Evolutionary conservation across 2,113 vertebrate species (phyloP), one percentile per base, ranked within the genome.

Genomic region (Erpornis zantholeuca): DNA sequence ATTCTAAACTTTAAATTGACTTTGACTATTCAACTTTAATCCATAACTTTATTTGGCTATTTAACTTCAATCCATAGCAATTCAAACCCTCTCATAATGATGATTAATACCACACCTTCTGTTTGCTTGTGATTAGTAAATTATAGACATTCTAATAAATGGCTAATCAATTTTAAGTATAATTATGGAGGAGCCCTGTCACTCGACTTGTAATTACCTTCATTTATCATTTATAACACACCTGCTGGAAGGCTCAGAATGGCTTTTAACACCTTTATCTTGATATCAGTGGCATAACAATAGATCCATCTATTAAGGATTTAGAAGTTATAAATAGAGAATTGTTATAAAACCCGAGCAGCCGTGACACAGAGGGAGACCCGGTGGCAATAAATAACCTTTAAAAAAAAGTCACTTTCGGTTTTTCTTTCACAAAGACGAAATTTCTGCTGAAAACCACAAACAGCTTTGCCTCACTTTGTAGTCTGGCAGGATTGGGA

Each of bases 261-360:
- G 72, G 45, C 75, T 88, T 93, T 69, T 36, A 76, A 25, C 61
- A 79, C 68, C 25, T 90, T 70, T 60, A 54, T 82, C 56, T 78
- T 71, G n/a, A 3, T 42, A 47, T n/a, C 42, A 15, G 24, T 42
- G 65, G 15, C 53, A 79, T 1, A 79, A 73, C 49, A 45, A 76
- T 76, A 6, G 28, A 65, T 36, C 27, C 15, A 44, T 28, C 57
- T n/a, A 42, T 18, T 11, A 44, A 61, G 24, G 45, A 19, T 57
- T 92, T 72, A 24, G 29, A 22, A 82, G 24, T 56, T 44, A 10
- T 11, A 76, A 76, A n/a, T 5, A 52, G n/a, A 40, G 38, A 29
- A 28, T 35, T 38, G 29, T 13, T 60, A 6, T 3, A 18, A 56
- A 66, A 38, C 2, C 4, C 22, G 61, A 28, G 36, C 29, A 31